Evolutionary conservation across 2,888 invertebrate genomes (phyloP).

Genomic region (Zygaena filipendulae): DNA sequence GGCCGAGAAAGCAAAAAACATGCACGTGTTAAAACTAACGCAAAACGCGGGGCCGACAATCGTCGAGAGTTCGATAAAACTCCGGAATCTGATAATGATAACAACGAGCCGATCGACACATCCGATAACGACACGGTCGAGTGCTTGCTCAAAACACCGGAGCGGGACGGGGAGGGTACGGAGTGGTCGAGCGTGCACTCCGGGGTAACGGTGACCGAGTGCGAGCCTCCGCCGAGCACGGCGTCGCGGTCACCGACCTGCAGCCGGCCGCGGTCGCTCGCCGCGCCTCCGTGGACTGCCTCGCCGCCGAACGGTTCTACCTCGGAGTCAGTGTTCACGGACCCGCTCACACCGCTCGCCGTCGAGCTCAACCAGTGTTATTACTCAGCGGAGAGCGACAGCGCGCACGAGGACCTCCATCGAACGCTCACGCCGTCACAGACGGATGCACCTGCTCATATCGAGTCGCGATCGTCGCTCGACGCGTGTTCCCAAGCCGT

Average conservation of each 20-base stretch:
- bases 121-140: slow-evolving; percentile 61
- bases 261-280: slow-evolving; percentile 36
- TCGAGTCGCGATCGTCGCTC: slow-evolving; percentile 9
- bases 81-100: slow-evolving; percentile 62
- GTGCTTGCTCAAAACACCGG: slow-evolving; percentile 47
- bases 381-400: slow-evolving; percentile 70
- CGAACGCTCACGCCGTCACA: slow-evolving; percentile 34
- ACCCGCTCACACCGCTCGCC: slow-evolving; percentile 73
- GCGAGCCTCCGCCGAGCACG: slow-evolving; percentile 26
- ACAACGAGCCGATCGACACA: slow-evolving; percentile 49
- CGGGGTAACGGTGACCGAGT: slow-evolving; percentile 58
- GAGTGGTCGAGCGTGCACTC: slow-evolving; percentile 43
- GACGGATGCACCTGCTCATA: slow-evolving; percentile 22
- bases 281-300: slow-evolving; percentile 27
- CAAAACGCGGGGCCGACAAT: slow-evolving; percentile 42
- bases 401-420: slow-evolving; percentile 45
- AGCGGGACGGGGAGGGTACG: slow-evolving; percentile 34
- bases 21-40: slow-evolving; percentile 46
- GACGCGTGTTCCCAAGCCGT: slow-evolving; percentile 18
- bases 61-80: slow-evolving; percentile 54
- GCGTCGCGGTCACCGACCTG: slow-evolving; percentile 58
- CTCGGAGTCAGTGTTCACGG: slow-evolving; percentile 81
- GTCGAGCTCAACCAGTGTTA: slow-evolving; percentile 73
- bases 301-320: slow-evolving; percentile 70
- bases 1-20: slow-evolving; percentile 53